Evolutionary conservation across 2,113 vertebrate genomes (phyloP).

Genomic region (Syrmaticus mikado): DNA sequence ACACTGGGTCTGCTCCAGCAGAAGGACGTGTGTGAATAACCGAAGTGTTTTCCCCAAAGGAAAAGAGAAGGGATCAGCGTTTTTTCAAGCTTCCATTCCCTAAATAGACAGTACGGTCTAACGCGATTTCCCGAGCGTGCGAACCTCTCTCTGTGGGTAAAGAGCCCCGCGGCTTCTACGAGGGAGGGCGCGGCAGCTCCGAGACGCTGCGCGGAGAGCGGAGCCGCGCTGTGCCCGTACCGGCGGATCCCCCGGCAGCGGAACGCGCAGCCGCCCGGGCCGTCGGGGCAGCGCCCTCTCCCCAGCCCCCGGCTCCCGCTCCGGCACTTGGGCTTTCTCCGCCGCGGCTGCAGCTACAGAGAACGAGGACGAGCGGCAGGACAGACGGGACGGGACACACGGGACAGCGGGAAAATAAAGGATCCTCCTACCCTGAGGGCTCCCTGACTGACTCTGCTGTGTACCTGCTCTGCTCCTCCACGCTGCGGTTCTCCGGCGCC

Average conservation of each 20-base stretch:
- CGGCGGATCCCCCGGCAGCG: too few relatives aligned
- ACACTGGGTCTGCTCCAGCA: not conserved
- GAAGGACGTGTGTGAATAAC: not conserved
- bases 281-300: not conserved
- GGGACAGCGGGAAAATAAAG: constrained; percentile 72
- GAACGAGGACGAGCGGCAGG: constrained; percentile 38
- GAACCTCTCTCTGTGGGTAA: not conserved
- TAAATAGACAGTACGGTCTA: not conserved
- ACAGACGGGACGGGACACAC: constrained; percentile 70
- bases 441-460: constrained; percentile 84
- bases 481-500: constrained; percentile 89
- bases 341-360: not conserved
- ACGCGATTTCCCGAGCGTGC: not conserved
- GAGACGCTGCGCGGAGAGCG: accelerated
- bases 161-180: not conserved
- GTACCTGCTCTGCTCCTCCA: constrained; percentile 98
- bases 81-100: not conserved
- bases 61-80: not conserved
- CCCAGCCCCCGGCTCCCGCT: not conserved
- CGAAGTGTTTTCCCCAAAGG: not conserved
- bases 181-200: not conserved
- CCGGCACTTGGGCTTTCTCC: not conserved
- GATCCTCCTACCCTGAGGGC: constrained; percentile 85
- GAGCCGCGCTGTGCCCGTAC: not conserved
- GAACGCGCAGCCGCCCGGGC: too few relatives aligned